Evolutionary conservation across 2,888 invertebrate genomes (phyloP).

Genomic region (Agrochola macilenta): DNA sequence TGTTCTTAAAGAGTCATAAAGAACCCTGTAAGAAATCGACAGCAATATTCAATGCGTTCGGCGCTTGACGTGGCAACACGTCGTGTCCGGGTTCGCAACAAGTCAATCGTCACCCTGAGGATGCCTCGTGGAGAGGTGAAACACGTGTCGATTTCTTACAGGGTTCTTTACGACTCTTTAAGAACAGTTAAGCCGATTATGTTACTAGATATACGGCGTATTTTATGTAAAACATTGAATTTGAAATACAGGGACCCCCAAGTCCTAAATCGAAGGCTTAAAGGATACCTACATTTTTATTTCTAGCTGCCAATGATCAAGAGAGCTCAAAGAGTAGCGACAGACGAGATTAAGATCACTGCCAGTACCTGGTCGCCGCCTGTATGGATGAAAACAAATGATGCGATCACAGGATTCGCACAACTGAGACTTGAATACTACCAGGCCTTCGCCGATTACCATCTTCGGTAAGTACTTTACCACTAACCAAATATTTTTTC

Average conservation of each 20-base stretch:
- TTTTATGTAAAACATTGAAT: neutral
- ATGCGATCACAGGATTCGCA: constrained; percentile 90
- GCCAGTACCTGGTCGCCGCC: constrained; percentile 93
- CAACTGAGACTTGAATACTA: constrained; percentile 91
- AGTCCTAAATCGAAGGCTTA: neutral
- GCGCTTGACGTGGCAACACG: too few relatives aligned
- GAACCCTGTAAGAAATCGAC: too few relatives aligned
- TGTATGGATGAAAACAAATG: constrained; percentile 93
- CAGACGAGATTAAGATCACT: constrained; percentile 86
- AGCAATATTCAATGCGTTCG: too few relatives aligned
- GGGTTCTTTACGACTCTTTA: too few relatives aligned
- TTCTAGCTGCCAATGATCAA: constrained; percentile 90
- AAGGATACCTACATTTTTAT: neutral
- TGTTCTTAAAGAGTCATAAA: too few relatives aligned
- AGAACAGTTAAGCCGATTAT: too few relatives aligned
- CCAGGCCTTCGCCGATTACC: constrained; percentile 95
- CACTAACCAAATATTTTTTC: too few relatives aligned
- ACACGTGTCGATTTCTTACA: too few relatives aligned
- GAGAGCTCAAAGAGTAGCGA: constrained; percentile 81
- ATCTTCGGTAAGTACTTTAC: constrained; percentile 89
- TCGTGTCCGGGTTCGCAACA: too few relatives aligned
- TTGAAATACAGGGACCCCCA: neutral
- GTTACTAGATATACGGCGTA: too few relatives aligned
- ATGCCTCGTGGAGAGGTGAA: too few relatives aligned
- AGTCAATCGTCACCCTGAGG: too few relatives aligned